Conservation (phyloP, 1,140 invertebrate genomes). For the Spodoptera frugiperda region DNA sequence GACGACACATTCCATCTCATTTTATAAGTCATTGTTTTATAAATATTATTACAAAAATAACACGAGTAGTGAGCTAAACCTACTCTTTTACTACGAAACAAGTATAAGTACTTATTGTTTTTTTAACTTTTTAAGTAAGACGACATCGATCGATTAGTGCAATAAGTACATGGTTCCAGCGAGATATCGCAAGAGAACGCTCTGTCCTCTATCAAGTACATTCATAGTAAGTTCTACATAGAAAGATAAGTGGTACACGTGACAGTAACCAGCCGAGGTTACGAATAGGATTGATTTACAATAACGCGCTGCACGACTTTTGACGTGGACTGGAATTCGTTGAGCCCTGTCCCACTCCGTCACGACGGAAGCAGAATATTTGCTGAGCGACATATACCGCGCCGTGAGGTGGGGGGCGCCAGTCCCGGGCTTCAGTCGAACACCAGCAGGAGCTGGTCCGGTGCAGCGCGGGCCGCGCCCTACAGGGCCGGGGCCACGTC, state of each 20-base stretch:
- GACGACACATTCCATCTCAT: not conserved
- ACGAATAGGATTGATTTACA: conserved; percentile 19
- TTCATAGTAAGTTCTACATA: conserved; percentile 20
- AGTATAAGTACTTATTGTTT: conserved; percentile 22
- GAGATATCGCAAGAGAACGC: not conserved
- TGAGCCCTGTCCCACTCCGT: not conserved
- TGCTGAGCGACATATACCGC: not conserved
- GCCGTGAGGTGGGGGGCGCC: not conserved
- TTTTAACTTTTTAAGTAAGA: conserved; percentile 1
- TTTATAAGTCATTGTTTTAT: conserved; percentile 26
- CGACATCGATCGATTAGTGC: conserved; percentile 19
- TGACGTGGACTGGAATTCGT: not conserved
- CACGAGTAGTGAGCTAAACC: conserved; percentile 2
- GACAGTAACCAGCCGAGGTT: not conserved
- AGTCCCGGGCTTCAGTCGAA: not conserved
- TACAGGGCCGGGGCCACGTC: conserved; percentile 52
- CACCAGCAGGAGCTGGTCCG: not conserved
- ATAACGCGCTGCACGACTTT: conserved; percentile 1
- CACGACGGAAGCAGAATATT: conserved; percentile 6
- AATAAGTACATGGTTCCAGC: conserved; percentile 24
- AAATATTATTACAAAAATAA: conserved; percentile 34
- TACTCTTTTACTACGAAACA: conserved; percentile 8
- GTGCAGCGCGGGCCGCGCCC: conserved; percentile 14
- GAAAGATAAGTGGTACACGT: not conserved
- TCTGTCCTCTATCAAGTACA: not conserved